Evolutionary conservation across 1,140 invertebrate species (phyloP), one percentile per base, ranked within the genome.

Genomic region (Chironomus striatipennis): DNA sequence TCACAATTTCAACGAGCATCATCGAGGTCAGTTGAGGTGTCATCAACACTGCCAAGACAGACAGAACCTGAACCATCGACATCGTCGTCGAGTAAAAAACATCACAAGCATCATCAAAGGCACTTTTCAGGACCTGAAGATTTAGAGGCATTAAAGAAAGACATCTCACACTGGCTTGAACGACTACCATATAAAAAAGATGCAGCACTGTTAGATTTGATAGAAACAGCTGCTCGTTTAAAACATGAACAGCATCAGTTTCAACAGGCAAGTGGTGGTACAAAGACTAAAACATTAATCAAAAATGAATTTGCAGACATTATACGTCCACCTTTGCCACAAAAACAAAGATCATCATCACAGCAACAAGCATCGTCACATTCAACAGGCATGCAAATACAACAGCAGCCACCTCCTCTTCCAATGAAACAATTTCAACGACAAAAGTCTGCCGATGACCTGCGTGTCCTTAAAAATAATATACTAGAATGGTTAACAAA

Each of bases 61-160:
- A n/a, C n/a, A 17, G 80, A 81, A 24, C 77, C 80, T 2, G 81
- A 82, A 12, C 81, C 82, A 76, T 80, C 24, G 24, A 34, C 24
- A 34, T 34, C 24, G 24, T 34, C 24, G 24, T 34, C 80, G 10
- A 81, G 80, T 43, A 80, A 81, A 42, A 78, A 80, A 74, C 77
- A 79, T 5, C 81, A 82, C 64, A 78, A 79, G 7, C 75, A 75
- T 24, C 81, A 80, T 0, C 79, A 77, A 12, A 76, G 81, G 57
- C 82, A 81, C 6, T 79, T 79, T 0, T 81, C 80, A 0, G 81
- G 81, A 6, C 81, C 81, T 42, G 81, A 79, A 34, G 81, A 82
- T 76, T 80, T 82, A 42, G 80, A 80, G 7, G 79, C 81, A 24
- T 75, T 82, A 12, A 81, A 82, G 73, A 79, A 81, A 20, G 81